These are phyloP conservation scores for Pollenia angustigena DNA, from an alignment of 2,888 invertebrate species.

Conservation along the genomic window DNA sequence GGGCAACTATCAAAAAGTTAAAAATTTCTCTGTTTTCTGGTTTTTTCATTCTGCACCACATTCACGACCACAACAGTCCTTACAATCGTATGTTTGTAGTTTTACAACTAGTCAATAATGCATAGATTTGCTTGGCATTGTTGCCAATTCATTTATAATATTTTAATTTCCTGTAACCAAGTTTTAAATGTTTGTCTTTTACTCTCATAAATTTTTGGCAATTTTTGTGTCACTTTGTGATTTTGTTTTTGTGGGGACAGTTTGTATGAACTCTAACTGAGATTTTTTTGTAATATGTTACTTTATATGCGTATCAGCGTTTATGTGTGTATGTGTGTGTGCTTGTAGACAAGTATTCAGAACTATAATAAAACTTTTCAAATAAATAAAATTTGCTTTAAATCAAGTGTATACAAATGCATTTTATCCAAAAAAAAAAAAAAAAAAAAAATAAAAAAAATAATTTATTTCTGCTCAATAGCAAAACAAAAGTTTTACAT, in stretches of 20 bases:
- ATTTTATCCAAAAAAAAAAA: constrained; percentile 12
- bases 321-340: neutral
- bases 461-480: neutral
- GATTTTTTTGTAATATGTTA: neutral
- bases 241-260: constrained; percentile 17
- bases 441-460: neutral
- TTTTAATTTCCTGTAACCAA: constrained; percentile 69
- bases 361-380: constrained; percentile 83
- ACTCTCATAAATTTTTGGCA: constrained; percentile 44
- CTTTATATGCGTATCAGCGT: neutral
- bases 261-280: constrained; percentile 14
- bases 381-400: constrained; percentile 83
- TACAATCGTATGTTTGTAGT: neutral
- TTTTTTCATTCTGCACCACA: neutral
- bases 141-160: constrained; percentile 67
- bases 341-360: neutral
- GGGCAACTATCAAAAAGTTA: constrained; percentile 32
- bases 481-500: neutral
- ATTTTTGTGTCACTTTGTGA: constrained; percentile 19
- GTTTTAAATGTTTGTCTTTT: constrained; percentile 62
- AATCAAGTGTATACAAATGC: constrained; percentile 79
- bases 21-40: neutral
- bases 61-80: neutral
- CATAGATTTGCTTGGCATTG: constrained; percentile 28
- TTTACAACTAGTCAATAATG: constrained; percentile 35